Percentiles rank a stretch among this genome's conserved stretches.
Conservation (phyloP, 2,888 invertebrate species). For the Drosophila atroscutellata region DNA sequence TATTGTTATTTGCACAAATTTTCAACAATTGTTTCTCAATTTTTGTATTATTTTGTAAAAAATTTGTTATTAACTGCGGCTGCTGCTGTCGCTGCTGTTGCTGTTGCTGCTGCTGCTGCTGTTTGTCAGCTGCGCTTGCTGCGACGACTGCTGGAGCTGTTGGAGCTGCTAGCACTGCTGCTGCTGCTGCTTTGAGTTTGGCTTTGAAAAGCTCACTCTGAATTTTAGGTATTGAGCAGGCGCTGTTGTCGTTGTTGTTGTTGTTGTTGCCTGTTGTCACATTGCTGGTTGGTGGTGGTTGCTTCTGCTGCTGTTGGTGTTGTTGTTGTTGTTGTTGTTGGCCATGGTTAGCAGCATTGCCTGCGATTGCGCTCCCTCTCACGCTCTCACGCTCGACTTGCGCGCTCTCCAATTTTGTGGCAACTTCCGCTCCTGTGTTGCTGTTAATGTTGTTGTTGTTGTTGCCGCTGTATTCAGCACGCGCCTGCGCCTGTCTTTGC, state of each 20-base stretch:
- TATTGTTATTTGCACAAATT: constrained; percentile 35
- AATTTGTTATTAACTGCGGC: constrained; percentile 38
- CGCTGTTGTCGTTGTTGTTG: constrained; percentile 48
- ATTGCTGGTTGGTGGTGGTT: constrained; percentile 62
- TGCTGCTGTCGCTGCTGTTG: constrained; percentile 54
- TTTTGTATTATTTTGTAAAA: constrained; percentile 25
- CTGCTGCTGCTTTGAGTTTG: constrained; percentile 62
- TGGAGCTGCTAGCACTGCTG: constrained; percentile 43
- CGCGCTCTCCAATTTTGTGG: constrained; percentile 69
- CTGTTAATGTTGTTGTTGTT: constrained; percentile 23
- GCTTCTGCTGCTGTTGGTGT: constrained; percentile 35
- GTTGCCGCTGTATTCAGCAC: constrained; percentile 73
- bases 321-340: constrained; percentile 55
- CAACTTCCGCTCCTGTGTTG: constrained; percentile 72
- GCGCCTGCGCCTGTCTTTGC: constrained; percentile 68
- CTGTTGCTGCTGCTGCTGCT: constrained; percentile 62
- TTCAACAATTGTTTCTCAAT: constrained; percentile 28
- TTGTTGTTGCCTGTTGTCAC: constrained; percentile 47
- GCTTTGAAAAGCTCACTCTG: constrained; percentile 75
- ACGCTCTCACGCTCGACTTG: constrained; percentile 76
- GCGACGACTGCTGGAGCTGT: constrained; percentile 67
- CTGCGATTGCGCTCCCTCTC: constrained; percentile 64
- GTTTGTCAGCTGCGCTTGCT: constrained; percentile 75
- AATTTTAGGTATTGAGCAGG: constrained; percentile 72
- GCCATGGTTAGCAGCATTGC: constrained; percentile 38